These are phyloP conservation scores for Agrochola macilenta DNA, from an alignment of 2,888 invertebrate genomes.

Conservation along the genomic window DNA sequence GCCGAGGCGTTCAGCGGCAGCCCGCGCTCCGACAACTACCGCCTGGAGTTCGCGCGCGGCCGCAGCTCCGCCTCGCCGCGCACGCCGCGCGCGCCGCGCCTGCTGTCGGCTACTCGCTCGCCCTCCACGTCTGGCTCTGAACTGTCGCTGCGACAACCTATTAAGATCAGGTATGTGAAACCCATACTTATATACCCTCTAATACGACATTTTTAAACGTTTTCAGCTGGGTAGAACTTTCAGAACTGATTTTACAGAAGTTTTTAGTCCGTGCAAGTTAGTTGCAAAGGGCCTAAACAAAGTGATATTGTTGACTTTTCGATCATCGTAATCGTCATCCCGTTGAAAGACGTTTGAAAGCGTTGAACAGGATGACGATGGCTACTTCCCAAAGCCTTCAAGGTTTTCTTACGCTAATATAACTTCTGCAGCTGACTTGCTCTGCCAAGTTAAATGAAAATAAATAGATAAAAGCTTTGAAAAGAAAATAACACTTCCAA, in stretches of 20 bases:
- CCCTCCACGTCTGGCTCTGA: constrained; percentile 86
- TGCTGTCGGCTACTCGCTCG: constrained; percentile 78
- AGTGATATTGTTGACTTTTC: not conserved
- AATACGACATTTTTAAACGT: not conserved
- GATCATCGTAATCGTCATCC: not conserved
- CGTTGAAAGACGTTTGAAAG: not conserved
- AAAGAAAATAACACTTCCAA: not conserved
- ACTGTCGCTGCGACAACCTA: constrained; percentile 83
- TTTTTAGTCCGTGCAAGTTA: not conserved
- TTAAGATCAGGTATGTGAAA: constrained; percentile 82
- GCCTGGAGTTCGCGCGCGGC: constrained; percentile 93
- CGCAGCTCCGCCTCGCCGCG: constrained; percentile 85
- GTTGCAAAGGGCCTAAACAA: not conserved
- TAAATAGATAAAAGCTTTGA: not conserved
- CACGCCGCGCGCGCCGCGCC: constrained; percentile 84
- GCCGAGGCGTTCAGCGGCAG: constrained; percentile 85
- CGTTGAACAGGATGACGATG: not conserved
- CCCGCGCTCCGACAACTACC: constrained; percentile 92
- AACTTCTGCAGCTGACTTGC: not conserved
- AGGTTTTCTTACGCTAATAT: not conserved
- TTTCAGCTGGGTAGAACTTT: not conserved
- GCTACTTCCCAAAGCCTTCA: not conserved
- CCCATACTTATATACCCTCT: not conserved
- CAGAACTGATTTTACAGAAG: not conserved
- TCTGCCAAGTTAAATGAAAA: not conserved